These are phyloP conservation scores for Patella depressa DNA, from an alignment of 2,888 invertebrate species.

Conservation along the genomic window DNA sequence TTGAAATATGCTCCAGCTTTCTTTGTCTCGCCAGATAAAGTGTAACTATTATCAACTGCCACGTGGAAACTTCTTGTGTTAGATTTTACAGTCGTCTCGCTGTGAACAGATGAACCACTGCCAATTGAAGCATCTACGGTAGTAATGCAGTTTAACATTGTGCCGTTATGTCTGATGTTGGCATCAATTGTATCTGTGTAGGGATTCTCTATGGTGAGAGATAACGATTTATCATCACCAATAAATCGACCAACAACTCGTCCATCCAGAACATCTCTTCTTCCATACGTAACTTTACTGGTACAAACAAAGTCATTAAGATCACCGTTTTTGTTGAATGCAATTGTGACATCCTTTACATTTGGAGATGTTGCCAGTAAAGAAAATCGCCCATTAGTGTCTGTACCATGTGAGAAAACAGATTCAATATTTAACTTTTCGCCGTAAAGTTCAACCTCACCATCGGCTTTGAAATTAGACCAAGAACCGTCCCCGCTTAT, in stretches of 20 bases:
- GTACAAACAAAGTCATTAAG: neutral
- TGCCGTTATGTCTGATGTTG: slow-evolving; percentile 30
- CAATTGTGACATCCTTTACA: neutral
- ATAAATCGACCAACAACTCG: neutral
- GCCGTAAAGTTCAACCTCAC: slow-evolving; percentile 28
- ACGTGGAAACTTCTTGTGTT: neutral
- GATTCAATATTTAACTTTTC: slow-evolving; percentile 33
- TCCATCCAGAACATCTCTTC: neutral
- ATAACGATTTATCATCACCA: neutral
- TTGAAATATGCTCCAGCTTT: neutral
- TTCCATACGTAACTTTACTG: neutral
- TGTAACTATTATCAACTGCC: neutral
- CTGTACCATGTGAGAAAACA: neutral
- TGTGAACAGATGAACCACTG: neutral
- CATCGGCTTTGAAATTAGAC: slow-evolving; percentile 27
- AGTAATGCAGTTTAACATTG: slow-evolving; percentile 27
- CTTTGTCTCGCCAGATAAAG: neutral
- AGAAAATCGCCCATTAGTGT: slow-evolving; percentile 1
- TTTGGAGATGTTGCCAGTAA: neutral
- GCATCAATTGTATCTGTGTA: slow-evolving; percentile 36
- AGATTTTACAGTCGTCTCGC: neutral
- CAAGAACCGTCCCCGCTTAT: slow-evolving; percentile 28
- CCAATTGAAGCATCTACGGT: slow-evolving; percentile 27
- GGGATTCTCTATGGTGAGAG: slow-evolving; percentile 31
- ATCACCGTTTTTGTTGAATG: slow-evolving; percentile 16